Percentiles rank a stretch among this genome's conserved stretches.
Evolutionary conservation across 2,797 vertebrate species (phyloP).

Genomic region (Notolabrus celidotus): DNA sequence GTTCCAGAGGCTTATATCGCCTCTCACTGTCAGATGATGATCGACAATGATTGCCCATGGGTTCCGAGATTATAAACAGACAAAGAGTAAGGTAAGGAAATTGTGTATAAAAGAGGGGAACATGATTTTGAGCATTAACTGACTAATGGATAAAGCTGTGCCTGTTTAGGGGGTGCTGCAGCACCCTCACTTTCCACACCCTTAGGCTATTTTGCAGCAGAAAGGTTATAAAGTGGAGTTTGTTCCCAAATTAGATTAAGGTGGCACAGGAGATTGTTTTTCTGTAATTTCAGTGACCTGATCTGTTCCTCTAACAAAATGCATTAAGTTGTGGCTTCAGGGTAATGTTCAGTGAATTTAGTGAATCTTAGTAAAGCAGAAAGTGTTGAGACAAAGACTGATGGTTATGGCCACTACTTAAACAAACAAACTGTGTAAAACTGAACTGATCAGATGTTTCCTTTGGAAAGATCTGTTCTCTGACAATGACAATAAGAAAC

Average conservation of each 20-base stretch:
- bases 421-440: not conserved
- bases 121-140: too few species aligned
- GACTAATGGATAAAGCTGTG: too few species aligned
- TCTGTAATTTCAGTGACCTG: slow-evolving; percentile 2
- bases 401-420: not conserved
- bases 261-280: not conserved
- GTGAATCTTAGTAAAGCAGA: not conserved
- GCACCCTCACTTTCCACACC: too few species aligned
- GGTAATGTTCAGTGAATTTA: not conserved
- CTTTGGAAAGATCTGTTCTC: not conserved
- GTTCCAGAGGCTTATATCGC: too few species aligned
- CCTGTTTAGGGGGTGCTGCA: too few species aligned
- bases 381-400: not conserved
- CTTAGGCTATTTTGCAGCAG: not conserved
- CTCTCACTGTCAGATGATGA: too few species aligned
- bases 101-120: too few species aligned
- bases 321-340: too few species aligned
- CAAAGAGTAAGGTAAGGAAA: too few species aligned
- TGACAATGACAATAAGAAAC: not conserved
- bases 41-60: too few species aligned
- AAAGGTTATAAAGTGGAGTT: not conserved
- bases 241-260: not conserved
- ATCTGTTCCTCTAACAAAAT: not conserved
- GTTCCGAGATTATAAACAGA: too few species aligned
- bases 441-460: slow-evolving; percentile 7